Conservation (phyloP, 2,113 vertebrate species). For the Columbina picui region DNA sequence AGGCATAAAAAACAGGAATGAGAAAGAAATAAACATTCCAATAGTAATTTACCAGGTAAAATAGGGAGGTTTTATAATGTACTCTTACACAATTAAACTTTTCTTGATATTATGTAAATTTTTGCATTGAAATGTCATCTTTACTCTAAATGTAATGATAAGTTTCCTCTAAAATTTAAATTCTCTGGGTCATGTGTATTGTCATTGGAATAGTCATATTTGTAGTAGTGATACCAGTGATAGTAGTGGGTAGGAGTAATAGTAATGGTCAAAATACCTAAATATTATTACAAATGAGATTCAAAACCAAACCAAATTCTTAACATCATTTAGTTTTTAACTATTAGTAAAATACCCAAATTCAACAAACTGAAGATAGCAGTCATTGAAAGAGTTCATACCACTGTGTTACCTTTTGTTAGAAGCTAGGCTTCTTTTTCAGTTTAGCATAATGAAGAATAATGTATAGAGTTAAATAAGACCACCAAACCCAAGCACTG, state of each 20-base stretch:
- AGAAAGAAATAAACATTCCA: not conserved
- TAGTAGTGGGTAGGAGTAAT: not conserved
- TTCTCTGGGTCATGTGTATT: not conserved
- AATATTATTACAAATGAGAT: not conserved
- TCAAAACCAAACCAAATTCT: not conserved
- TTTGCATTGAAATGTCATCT: not conserved
- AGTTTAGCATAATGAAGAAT: not conserved
- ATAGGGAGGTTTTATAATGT: rapidly evolving
- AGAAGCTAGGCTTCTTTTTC: not conserved
- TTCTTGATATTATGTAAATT: not conserved
- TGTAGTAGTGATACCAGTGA: no score
- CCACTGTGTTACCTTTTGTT: not conserved
- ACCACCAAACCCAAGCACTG: not conserved
- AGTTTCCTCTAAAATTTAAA: not conserved
- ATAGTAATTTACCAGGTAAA: not conserved
- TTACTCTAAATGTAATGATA: not conserved
- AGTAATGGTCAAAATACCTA: not conserved
- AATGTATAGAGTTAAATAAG: not conserved
- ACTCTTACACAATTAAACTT: not conserved
- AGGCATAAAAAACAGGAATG: not conserved
- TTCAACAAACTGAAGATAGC: not conserved
- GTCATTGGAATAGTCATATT: not conserved
- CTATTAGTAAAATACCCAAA: not conserved
- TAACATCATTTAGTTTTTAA: not conserved
- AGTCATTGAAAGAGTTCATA: not conserved